These are phyloP conservation scores for Scrobipalpa atriplicella DNA, from an alignment of 2,888 invertebrate species.

Conservation along the genomic window DNA sequence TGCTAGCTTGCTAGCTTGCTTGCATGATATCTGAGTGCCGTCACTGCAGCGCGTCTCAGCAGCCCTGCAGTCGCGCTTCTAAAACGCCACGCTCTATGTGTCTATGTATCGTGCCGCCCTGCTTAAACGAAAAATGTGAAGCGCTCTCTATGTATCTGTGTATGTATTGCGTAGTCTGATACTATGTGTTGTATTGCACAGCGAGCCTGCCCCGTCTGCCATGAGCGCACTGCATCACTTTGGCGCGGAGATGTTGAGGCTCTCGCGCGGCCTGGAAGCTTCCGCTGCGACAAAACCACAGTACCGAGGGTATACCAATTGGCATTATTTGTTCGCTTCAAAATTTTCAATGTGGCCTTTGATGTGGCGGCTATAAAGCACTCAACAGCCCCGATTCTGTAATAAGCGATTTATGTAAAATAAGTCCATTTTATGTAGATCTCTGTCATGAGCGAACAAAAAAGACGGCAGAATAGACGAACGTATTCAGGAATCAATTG, in stretches of 20 bases:
- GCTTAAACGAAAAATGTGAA: no score
- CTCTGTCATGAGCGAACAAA: no score
- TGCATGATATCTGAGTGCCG: no score
- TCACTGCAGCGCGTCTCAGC: no score
- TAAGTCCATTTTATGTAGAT: background rate
- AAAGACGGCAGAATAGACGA: no score
- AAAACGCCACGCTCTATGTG: background rate
- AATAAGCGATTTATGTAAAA: no score
- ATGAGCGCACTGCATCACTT: constrained; percentile 94
- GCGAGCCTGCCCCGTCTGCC: constrained; percentile 90
- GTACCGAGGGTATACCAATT: constrained; percentile 73
- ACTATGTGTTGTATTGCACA: constrained; percentile 79
- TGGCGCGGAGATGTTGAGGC: constrained; percentile 93
- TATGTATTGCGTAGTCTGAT: constrained; percentile 64
- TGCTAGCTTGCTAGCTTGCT: no score
- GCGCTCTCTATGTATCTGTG: background rate
- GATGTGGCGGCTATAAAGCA: constrained; percentile 28
- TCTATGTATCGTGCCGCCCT: constrained; percentile 7
- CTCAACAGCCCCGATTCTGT: background rate
- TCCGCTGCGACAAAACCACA: constrained; percentile 81
- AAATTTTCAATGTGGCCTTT: constrained; percentile 42
- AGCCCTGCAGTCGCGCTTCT: no score
- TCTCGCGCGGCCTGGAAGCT: constrained; percentile 91
- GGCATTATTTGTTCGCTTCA: constrained; percentile 65
- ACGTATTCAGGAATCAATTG: no score